Percentiles rank a stretch among this genome's conserved stretches.
phyloP scores from a whole-genome alignment of 2,888 invertebrate species.

The Peribatodes rhomboidaria region DNA sequence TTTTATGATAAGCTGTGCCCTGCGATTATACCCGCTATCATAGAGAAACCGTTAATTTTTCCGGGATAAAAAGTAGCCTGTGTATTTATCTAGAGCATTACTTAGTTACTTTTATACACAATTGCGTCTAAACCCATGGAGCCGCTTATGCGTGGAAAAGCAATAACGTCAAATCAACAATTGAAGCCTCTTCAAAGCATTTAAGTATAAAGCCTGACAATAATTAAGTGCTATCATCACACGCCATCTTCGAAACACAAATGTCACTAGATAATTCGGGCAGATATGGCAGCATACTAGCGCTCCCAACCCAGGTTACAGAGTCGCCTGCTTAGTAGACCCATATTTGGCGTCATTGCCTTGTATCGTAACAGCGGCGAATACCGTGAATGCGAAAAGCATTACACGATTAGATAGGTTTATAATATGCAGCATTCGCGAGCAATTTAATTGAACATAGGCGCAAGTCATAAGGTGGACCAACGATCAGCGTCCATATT shows the following conservation, averaged over 20 bases:
- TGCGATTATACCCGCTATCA: no score
- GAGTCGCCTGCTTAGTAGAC: constrained; percentile 35
- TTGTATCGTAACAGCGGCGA: constrained; percentile 35
- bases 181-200: constrained; percentile 3
- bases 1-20: background rate
- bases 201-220: constrained; percentile 28
- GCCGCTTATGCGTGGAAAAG: no score
- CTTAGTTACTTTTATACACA: no score
- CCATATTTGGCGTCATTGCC: constrained; percentile 47
- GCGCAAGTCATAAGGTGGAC: no score
- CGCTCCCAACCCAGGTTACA: constrained; percentile 46
- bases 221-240: constrained; percentile 50
- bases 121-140: no score
- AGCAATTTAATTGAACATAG: constrained; percentile 2
- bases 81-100: no score
- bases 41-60: no score
- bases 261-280: constrained; percentile 51
- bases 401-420: background rate
- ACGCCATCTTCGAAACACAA: constrained; percentile 35
- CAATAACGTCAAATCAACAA: no score
- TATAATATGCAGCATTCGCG: background rate
- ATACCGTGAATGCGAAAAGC: constrained; percentile 26
- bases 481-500: no score
- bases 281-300: constrained; percentile 53
- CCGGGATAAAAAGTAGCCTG: no score